Evolutionary conservation across 1,140 invertebrate species (phyloP), one percentile per base, ranked within the genome.

Genomic region (Amyelois transitella): DNA sequence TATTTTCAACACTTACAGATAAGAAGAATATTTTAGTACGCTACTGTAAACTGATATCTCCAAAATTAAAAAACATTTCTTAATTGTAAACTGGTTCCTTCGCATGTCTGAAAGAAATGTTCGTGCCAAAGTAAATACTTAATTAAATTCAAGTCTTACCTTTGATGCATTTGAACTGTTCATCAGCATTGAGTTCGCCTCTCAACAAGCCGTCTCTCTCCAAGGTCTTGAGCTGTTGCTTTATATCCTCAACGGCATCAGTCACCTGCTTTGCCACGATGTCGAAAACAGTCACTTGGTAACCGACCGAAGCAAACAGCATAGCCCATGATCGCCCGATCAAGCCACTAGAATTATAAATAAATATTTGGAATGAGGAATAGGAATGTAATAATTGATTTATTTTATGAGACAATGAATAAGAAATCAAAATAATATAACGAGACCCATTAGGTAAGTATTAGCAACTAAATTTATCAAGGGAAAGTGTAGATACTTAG

Each of bases 241-340:
- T 81, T 43, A 98, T 95, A 66, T 95, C 92, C 18, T 88, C 88
- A 0, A 97, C 75, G 0, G 96, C 96, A 44, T 90, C 91, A 10
- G 90, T 78, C 18, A 98, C 91, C 81, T 96, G 95, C 50, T 94
- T 89, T 8, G 91, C 89, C 19, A 94, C 88, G 25, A 96, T 92
- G 76, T 99, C 97, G 77, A 93, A 98, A 21, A 99, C 88, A 2
- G 87, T 87, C 8, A 98, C 96, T 76, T 94, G 87, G 78, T 97
- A 98, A 6, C 96, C 96, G 20, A 93, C 95, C n/a, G 94, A 93
- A 0, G 96, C 96, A 88, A 98, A 99, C 2, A 99, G 86, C 96
- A 99, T 98, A 0, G 97, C 93, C 96, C 96, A 99, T 69, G 96
- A 98, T 51, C 94, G 91, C 6, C 97, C 97, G 62, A 99, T 98